Evolutionary conservation across 2,113 vertebrate species (phyloP).

Genomic region (Leptobrachium leishanense): DNA sequence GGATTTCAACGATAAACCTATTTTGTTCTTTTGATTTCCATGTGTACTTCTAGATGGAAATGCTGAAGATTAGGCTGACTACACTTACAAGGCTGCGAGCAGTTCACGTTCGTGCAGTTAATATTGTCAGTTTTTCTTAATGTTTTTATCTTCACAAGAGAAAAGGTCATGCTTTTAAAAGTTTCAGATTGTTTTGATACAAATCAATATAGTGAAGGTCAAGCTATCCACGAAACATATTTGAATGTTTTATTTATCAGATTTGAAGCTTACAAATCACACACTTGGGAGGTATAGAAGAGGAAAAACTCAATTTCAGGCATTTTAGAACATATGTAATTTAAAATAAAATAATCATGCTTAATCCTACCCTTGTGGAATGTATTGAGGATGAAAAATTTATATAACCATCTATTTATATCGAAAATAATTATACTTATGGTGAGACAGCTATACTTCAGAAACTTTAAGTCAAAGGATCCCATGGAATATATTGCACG

Average conservation of each 20-base stretch:
- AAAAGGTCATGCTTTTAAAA: conserved; percentile 62
- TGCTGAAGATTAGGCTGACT: conserved; percentile 23
- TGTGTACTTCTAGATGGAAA: conserved; percentile 25
- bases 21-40: conserved; percentile 27
- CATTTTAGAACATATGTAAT: no score
- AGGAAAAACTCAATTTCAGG: background rate
- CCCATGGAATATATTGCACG: no score
- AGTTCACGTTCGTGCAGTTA: conserved; percentile 40
- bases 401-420: no score
- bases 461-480: no score
- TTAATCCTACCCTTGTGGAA: no score
- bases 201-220: conserved; percentile 66
- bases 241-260: conserved; percentile 59
- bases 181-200: conserved; percentile 60
- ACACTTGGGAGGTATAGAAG: conserved; percentile 40
- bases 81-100: conserved; percentile 20
- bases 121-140: conserved; percentile 53
- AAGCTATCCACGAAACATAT: conserved; percentile 56
- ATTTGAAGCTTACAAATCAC: conserved; percentile 59
- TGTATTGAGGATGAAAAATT: no score
- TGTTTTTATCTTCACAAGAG: conserved; percentile 58
- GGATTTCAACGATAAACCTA: conserved; percentile 16
- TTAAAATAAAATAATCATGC: no score
- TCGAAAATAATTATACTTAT: no score
- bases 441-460: no score